Percentiles rank a stretch among this genome's conserved stretches.
Evolutionary conservation across 2,888 invertebrate genomes (phyloP).

Genomic region (Altica lythri): DNA sequence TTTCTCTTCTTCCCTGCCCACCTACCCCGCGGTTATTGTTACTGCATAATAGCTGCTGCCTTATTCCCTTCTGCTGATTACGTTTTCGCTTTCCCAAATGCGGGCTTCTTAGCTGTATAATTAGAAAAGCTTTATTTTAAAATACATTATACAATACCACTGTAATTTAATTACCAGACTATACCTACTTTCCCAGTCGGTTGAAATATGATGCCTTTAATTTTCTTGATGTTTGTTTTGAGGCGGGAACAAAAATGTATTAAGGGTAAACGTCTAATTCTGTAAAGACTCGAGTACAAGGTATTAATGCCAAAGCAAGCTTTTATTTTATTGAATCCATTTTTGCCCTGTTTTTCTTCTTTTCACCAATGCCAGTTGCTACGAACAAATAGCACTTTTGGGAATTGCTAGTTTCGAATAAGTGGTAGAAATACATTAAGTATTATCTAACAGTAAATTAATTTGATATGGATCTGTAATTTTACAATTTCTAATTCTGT

Average conservation of each 20-base stretch:
- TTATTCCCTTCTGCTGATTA: conserved; percentile 24
- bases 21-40: conserved; percentile 43
- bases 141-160: conserved; percentile 31
- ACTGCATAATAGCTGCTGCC: conserved; percentile 41
- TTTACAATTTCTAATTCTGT: no score
- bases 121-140: conserved; percentile 34
- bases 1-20: conserved; percentile 20
- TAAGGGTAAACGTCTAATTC: conserved; percentile 8
- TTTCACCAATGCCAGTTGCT: no score
- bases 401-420: no score
- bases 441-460: background rate
- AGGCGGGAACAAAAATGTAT: conserved; percentile 17
- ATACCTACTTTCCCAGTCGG: conserved; percentile 23
- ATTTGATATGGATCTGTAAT: background rate
- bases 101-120: conserved; percentile 33
- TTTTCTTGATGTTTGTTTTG: conserved; percentile 26
- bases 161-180: conserved; percentile 28
- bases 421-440: no score
- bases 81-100: conserved; percentile 27
- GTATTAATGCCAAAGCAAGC: no score
- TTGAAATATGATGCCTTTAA: conserved; percentile 25
- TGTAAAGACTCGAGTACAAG: no score
- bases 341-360: no score
- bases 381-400: no score
- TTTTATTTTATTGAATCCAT: no score